Base-by-base conservation (phyloP, 2,888 invertebrate species). In the Drosophila melanosoma region DNA sequence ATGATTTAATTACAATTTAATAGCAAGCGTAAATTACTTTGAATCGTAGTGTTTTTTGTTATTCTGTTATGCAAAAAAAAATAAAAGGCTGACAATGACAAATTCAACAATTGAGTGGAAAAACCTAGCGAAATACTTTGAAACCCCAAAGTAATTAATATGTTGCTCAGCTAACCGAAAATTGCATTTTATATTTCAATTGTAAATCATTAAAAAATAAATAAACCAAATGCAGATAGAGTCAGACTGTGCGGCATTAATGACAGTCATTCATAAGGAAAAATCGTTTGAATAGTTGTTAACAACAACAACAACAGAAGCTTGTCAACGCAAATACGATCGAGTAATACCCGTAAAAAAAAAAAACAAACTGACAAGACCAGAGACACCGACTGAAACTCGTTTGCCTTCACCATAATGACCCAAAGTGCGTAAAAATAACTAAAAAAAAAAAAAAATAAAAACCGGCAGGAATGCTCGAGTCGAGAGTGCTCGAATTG, bases 1-100 rank as follows among this genome's bases (percentile, higher is more conserved):
- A 86, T 87, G 79, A 83, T 81, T 83, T 83, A 88, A 87, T 85
- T 85, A 75, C 86, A 80, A 70, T 76, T 78, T 81, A 84, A 85
- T 85, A 69, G 45, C 23, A 1, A 8, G 23, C 23, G 45, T 8
- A 15, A 45, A 23, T 45, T 45, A 74, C 59, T 60, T 63, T 57
- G 32, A 42, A 26, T 40, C 48, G 65, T 23, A 7, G 53, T 35
- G 17, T 23, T 23, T 40, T 49, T 23, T 56, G n/a, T 15, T 56
- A 26, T 26, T 2, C 15, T 29, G n/a, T 8, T 29, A 40, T 54
- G 17, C 26, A 29, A 38, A 38, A 6, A 29, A 38, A 38, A 6
- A n/a, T 12, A 6, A n/a, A 45, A 23, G 1, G n/a, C 23, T 8
- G 23, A 45, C 23, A 45, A n/a, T 40, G 40, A n/a, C 20, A 40